These are phyloP conservation scores for Bovichtus variegatus DNA, from an alignment of 2,797 vertebrate species.

Conservation along the genomic window DNA sequence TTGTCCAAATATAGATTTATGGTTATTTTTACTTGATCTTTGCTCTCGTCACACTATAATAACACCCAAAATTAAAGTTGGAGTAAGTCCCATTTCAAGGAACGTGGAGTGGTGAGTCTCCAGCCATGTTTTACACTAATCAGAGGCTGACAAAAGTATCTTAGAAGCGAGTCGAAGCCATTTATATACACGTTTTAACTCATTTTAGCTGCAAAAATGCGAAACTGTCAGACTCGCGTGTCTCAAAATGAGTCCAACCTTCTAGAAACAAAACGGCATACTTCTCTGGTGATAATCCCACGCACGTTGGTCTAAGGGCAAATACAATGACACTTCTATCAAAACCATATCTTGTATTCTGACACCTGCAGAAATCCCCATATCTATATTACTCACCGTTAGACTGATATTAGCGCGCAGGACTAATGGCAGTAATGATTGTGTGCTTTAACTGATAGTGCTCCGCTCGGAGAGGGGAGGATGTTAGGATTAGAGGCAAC, in stretches of 20 bases:
- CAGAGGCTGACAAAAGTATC: background rate
- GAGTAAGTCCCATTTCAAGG: background rate
- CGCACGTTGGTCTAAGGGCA: background rate
- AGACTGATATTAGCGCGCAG: slow-evolving; percentile 71
- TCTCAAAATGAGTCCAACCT: background rate
- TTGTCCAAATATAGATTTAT: background rate
- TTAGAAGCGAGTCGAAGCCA: background rate
- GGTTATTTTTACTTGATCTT: background rate
- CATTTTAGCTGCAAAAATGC: background rate
- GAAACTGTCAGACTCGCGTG: background rate
- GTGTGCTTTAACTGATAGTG: slow-evolving; percentile 71
- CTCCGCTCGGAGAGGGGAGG: background rate
- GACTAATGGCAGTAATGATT: slow-evolving; percentile 22
- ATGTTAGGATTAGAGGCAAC: slow-evolving; percentile 31
- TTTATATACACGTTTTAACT: background rate
- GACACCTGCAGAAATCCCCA: slow-evolving; percentile 68
- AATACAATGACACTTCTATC: slow-evolving; percentile 38
- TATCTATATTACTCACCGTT: slow-evolving; percentile 74
- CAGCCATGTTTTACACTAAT: background rate
- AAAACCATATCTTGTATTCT: slow-evolving; percentile 65
- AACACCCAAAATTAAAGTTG: background rate
- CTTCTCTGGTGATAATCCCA: background rate
- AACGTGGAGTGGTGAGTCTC: too few species aligned
- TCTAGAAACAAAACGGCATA: background rate
- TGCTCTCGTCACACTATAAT: background rate